Evolutionary conservation across 2,113 vertebrate genomes (phyloP).

Genomic region (Andinoacara biseriatus): DNA sequence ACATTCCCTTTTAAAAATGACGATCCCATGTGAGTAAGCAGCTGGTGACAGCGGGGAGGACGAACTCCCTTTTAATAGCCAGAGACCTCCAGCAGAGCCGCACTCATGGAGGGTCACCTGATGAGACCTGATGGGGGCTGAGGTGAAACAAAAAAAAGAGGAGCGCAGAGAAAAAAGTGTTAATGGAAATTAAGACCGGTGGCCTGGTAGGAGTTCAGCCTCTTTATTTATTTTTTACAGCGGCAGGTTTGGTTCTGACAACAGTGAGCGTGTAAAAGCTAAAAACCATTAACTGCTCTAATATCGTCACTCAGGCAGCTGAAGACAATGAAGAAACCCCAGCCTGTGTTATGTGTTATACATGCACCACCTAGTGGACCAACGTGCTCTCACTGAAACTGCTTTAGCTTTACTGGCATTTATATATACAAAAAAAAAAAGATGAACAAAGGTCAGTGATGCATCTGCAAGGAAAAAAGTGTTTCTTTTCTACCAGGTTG

Average conservation of each 20-base stretch:
- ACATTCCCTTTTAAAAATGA: background rate
- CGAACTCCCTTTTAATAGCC: background rate
- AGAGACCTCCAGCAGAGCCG: background rate
- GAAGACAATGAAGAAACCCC: background rate
- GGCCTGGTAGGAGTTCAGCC: background rate
- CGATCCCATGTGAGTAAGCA: background rate
- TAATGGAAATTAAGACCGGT: background rate
- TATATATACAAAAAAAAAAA: background rate
- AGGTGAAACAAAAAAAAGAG: background rate
- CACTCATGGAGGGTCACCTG: background rate
- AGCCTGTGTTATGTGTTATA: background rate
- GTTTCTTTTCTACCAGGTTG: background rate
- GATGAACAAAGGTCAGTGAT: background rate
- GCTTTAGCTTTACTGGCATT: background rate
- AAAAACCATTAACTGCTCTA: background rate
- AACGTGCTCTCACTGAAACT: background rate
- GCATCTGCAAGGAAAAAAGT: background rate
- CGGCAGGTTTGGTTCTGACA: background rate
- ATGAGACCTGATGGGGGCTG: no score
- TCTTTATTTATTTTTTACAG: background rate
- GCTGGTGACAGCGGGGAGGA: background rate
- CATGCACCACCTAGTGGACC: constrained; percentile 14
- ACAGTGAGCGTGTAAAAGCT: background rate
- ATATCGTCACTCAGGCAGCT: background rate
- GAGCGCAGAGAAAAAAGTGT: background rate